phyloP scores from a whole-genome alignment of 1,140 invertebrate species.

The Ericerus pela region DNA sequence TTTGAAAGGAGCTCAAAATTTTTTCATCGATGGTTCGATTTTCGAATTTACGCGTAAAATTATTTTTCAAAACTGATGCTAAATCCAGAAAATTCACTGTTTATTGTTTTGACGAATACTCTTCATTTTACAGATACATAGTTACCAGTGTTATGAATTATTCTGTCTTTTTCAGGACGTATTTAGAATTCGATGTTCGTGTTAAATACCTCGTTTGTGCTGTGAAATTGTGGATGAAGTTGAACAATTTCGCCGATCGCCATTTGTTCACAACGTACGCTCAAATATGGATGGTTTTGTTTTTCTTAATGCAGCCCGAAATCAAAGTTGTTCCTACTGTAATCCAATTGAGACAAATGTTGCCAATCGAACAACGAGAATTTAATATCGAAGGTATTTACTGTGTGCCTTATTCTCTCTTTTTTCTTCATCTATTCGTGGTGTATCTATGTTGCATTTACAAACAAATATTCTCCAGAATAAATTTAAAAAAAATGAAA shows the following conservation, averaged over 20 bases:
- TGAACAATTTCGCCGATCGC: constrained; percentile 26
- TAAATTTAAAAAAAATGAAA: not conserved
- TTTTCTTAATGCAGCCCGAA: constrained; percentile 27
- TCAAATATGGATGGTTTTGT: constrained; percentile 32
- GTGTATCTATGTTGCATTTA: too few relatives aligned
- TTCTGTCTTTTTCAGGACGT: constrained; percentile 29
- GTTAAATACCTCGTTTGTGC: constrained; percentile 28
- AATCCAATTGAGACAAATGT: not conserved
- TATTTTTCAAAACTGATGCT: constrained; percentile 13
- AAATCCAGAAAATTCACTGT: not conserved
- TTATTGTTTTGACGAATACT: not conserved
- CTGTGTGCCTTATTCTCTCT: too few relatives aligned
- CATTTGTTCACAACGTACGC: constrained; percentile 32
- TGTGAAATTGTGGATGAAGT: constrained; percentile 37
- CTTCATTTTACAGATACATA: not conserved
- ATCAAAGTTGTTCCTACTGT: not conserved
- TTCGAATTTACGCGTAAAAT: not conserved
- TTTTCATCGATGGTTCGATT: not conserved
- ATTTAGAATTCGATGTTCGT: constrained; percentile 24
- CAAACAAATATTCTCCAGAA: too few relatives aligned
- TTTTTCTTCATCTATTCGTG: too few relatives aligned
- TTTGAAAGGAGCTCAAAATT: too few relatives aligned
- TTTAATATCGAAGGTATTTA: not conserved
- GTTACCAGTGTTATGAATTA: constrained; percentile 27
- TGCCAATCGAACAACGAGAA: not conserved